Evolutionary conservation across 2,888 invertebrate genomes (phyloP).

Genomic region (Cistogaster globosa): DNA sequence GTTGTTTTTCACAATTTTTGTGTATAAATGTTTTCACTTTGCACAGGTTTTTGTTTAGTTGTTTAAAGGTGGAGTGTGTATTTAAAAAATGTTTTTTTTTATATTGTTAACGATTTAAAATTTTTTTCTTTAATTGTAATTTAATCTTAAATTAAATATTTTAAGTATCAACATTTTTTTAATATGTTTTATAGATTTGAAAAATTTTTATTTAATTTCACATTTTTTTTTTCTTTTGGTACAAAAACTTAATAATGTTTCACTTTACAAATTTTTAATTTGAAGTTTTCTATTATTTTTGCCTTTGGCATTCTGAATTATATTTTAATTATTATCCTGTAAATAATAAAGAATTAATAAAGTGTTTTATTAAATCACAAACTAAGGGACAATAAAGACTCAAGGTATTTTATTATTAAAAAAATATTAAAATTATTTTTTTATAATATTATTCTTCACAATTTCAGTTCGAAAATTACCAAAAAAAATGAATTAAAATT

Average conservation of each 20-base stretch:
- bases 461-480: no score
- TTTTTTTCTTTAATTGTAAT: not conserved
- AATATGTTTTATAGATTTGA: not conserved
- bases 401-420: no score
- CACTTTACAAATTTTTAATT: slow-evolving; percentile 32
- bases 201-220: not conserved
- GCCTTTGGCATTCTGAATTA: slow-evolving; percentile 16
- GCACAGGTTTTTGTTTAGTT: slow-evolving; percentile 47
- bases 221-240: no score
- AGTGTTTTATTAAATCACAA: not conserved
- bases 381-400: no score
- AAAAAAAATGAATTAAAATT: no score
- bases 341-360: not conserved
- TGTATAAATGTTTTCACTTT: slow-evolving; percentile 38
- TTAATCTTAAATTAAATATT: slow-evolving; percentile 16
- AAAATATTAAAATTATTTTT: no score
- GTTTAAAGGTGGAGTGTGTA: slow-evolving; percentile 51
- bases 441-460: no score
- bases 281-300: not conserved
- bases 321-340: not conserved
- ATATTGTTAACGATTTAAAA: slow-evolving; percentile 29
- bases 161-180: slow-evolving; percentile 31
- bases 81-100: slow-evolving; percentile 16
- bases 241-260: not conserved
- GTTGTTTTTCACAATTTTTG: slow-evolving; percentile 44